Conservation (phyloP, 2,113 vertebrate genomes). For the Rissa tridactyla region DNA sequence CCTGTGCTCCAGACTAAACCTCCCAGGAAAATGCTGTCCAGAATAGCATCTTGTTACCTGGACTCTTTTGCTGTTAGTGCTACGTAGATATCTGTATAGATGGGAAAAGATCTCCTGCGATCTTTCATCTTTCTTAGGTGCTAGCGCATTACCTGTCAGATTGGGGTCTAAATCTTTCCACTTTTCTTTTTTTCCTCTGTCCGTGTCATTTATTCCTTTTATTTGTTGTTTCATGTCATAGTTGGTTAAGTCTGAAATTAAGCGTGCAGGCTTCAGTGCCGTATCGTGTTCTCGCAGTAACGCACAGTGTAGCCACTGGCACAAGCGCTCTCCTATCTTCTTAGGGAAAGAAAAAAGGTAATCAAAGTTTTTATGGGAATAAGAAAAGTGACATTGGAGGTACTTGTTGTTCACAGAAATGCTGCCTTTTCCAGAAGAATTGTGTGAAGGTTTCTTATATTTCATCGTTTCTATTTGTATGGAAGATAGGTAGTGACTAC, state of each 20-base stretch:
- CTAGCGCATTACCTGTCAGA: not conserved
- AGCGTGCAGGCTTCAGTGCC: not conserved
- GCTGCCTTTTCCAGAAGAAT: not conserved
- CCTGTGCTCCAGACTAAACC: not conserved
- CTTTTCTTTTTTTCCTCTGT: not conserved
- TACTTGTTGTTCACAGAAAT: not conserved
- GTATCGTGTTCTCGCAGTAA: no score
- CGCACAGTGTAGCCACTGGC: not conserved
- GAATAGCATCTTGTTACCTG: not conserved
- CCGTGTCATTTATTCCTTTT: not conserved
- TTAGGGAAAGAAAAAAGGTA: not conserved
- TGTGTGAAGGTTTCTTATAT: not conserved
- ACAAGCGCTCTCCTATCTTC: fast-evolving
- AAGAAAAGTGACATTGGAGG: not conserved
- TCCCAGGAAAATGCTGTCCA: not conserved
- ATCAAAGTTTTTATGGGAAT: not conserved
- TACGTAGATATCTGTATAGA: not conserved
- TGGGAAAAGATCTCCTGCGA: not conserved
- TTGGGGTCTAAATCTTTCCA: not conserved
- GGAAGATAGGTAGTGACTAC: not conserved
- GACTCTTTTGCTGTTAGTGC: fast-evolving
- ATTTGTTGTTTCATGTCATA: not conserved
- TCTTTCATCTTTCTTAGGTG: not conserved
- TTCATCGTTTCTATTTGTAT: not conserved
- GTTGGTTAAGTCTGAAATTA: not conserved